These are phyloP conservation scores for Crypturellus tataupa DNA, from an alignment of 2,797 vertebrate genomes.

Conservation along the genomic window DNA sequence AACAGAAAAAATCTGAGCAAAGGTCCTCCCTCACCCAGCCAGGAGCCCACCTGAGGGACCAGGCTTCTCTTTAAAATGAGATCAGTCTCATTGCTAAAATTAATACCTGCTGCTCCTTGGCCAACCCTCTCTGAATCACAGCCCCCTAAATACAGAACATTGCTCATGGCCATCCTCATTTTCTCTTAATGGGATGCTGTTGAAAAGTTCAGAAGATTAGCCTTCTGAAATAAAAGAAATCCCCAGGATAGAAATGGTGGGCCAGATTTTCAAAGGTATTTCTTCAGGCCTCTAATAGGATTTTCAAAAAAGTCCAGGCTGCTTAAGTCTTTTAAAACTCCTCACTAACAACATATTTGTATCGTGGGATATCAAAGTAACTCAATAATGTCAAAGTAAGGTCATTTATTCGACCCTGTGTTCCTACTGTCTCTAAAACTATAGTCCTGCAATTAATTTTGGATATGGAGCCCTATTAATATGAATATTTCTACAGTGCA, in stretches of 20 bases:
- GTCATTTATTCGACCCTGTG: not conserved
- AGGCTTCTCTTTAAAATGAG: constrained; percentile 25
- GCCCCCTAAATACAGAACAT: not conserved
- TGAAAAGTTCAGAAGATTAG: not conserved
- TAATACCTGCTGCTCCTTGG: constrained; percentile 21
- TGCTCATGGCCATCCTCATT: not conserved
- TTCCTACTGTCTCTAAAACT: not conserved
- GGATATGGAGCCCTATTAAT: not conserved
- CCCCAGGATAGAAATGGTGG: not conserved
- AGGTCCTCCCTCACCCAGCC: not conserved
- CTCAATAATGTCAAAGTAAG: not conserved
- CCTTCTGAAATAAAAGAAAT: not conserved
- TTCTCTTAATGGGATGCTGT: not conserved
- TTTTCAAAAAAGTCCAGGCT: not conserved
- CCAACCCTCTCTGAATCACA: not conserved
- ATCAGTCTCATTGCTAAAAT: constrained; percentile 47
- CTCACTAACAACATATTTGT: not conserved
- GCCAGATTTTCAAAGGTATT: not conserved
- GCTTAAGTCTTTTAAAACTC: not conserved
- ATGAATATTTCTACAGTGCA: not conserved
- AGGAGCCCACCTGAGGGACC: not conserved
- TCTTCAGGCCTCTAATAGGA: not conserved
- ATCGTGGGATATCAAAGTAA: not conserved
- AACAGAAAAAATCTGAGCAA: not conserved
- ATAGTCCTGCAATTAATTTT: not conserved